Conservation (phyloP, 1,140 invertebrate genomes). For the Drosophila repleta region DNA sequence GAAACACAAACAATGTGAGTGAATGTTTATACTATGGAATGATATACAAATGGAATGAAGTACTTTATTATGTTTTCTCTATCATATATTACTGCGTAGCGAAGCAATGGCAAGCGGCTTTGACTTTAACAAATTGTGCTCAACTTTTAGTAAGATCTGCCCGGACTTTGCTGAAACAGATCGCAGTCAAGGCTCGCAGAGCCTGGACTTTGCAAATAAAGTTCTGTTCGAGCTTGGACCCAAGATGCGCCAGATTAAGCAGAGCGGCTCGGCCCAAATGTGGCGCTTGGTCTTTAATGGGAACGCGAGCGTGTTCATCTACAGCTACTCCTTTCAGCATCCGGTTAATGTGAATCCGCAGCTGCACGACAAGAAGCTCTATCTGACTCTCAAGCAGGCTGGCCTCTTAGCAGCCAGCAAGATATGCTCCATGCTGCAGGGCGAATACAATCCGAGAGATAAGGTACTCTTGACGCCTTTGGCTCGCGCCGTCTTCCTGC, state of each 20-base stretch:
- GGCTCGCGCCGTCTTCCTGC: conserved; percentile 49
- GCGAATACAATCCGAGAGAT: conserved; percentile 29
- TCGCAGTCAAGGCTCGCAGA: conserved; percentile 13
- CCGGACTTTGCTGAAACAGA: conserved; percentile 34
- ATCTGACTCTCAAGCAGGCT: conserved; percentile 61
- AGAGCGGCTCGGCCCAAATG: conserved; percentile 48
- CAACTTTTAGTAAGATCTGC: conserved; percentile 49
- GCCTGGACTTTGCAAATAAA: conserved; percentile 56
- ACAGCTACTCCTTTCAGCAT: conserved; percentile 49
- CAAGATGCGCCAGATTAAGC: conserved; percentile 53
- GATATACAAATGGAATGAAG: too few relatives aligned
- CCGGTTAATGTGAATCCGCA: conserved; percentile 52
- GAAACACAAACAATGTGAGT: too few relatives aligned
- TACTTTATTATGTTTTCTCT: conserved; percentile 1
- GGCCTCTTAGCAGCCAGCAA: conserved; percentile 48
- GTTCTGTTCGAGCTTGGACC: conserved; percentile 56
- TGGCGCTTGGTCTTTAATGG: conserved; percentile 54
- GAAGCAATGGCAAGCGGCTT: conserved; percentile 43
- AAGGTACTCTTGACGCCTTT: conserved; percentile 60
- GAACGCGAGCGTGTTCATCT: conserved; percentile 37
- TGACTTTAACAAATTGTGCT: conserved; percentile 43
- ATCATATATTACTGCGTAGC: conserved; percentile 1
- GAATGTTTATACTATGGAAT: too few relatives aligned
- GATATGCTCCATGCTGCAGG: conserved; percentile 36
- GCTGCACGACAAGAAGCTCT: conserved; percentile 43